Evolutionary conservation across 1,140 invertebrate genomes (phyloP).

Genomic region (Ceratina japonica): DNA sequence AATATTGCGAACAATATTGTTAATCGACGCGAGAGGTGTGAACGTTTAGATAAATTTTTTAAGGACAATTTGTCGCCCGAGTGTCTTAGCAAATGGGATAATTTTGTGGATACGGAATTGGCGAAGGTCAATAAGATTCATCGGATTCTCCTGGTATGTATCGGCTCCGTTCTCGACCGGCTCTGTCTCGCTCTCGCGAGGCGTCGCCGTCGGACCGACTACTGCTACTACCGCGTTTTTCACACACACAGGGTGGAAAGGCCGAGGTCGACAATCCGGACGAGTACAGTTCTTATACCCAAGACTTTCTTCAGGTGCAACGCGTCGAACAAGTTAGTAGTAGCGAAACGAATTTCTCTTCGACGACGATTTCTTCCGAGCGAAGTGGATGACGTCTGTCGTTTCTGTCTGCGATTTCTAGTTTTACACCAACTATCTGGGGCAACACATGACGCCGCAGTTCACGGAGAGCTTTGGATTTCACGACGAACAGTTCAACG

Average conservation of each 20-base stretch:
- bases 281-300: slow-evolving; percentile 80
- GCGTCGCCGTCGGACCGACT: no score
- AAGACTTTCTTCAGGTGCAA: slow-evolving; percentile 78
- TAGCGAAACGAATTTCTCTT: neutral
- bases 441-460: slow-evolving; percentile 82
- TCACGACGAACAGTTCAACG: slow-evolving; percentile 84
- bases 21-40: slow-evolving; percentile 75
- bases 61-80: slow-evolving; percentile 81
- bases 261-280: slow-evolving; percentile 77
- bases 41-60: slow-evolving; percentile 77
- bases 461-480: slow-evolving; percentile 84
- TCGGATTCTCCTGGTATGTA: slow-evolving; percentile 79
- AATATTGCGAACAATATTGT: slow-evolving; percentile 86
- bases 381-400: no score
- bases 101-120: slow-evolving; percentile 81
- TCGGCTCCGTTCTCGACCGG: slow-evolving; percentile 33
- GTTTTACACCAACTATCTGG: slow-evolving; percentile 82
- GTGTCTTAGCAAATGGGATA: slow-evolving; percentile 81
- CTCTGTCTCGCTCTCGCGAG: slow-evolving; percentile 21
- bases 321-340: slow-evolving; percentile 74
- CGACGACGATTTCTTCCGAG: no score
- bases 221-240: slow-evolving; percentile 17
- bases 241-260: slow-evolving; percentile 69
- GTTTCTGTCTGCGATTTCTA: slow-evolving; percentile 56
- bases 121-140: slow-evolving; percentile 83